Base-by-base conservation (phyloP, 1,140 invertebrate species). In the Zaprionus taronus region DNA sequence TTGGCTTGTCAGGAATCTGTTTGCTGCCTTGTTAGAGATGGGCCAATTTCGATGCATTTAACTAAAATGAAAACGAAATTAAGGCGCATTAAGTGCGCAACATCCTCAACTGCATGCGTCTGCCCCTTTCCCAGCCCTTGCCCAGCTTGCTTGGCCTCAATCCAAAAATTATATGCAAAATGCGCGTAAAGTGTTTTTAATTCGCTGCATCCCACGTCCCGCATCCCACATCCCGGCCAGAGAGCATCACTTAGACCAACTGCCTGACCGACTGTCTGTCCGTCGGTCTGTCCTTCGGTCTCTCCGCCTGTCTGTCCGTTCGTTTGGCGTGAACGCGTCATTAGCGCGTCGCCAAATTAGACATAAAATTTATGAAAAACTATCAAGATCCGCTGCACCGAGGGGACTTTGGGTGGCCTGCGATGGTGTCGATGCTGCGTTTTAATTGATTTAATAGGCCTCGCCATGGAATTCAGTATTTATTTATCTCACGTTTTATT, bases 151-250 rank as follows among this genome's bases (percentile, higher is more conserved):
- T 86, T 86, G 83, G 83, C 83, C 66, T 55, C 17, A 75, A 36
- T 83, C 83, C 80, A 86, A 86, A 76, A 82, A 84, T 56, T 83
- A 84, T 83, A 83, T 84, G 81, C 77, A 84, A 83, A 75, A 75
- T 70, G 72, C 72, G 72, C 51, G 72, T 70, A 70, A 79, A 82
- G 83, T 82, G 83, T 82, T 86, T 82, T 86, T 86, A 86, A 85
- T 82, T 86, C 79, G 83, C 71, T 57, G 81, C 77, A 84, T 68
- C 68, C 69, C 73, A 75, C 56, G 41, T 47, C 17, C 41, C 34
- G 12, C 0, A 14, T 14, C 34, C 36, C 41, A 47, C 41, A 47
- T 17, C 41, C 41, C 41, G 41, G 3, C n/a, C 15, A n/a, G 38
- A 15, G 11, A n/a, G 7, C 12, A 22, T 26, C 24, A 47, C 28